A percentile compares a stretch with the other conserved stretches of the same genome.
phyloP scores from a whole-genome alignment of 2,888 invertebrate genomes.

The Pollenia angustigena region DNA sequence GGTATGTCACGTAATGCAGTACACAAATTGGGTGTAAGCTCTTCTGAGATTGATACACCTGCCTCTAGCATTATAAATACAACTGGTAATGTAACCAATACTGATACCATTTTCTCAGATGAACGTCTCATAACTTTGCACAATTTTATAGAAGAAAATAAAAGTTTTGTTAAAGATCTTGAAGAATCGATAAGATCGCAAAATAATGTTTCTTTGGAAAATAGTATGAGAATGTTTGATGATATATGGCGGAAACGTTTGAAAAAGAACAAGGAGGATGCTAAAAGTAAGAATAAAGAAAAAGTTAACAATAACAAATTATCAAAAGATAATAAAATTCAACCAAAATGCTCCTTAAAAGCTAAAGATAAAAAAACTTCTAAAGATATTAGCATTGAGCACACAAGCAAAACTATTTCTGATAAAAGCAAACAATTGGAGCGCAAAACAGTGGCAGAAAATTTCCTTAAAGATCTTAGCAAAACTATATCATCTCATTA shows the following conservation, averaged over 20 bases:
- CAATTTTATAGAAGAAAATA: slow-evolving; percentile 82
- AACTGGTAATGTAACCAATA: slow-evolving; percentile 79
- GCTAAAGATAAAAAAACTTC: neutral
- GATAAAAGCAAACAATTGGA: neutral
- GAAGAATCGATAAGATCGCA: slow-evolving; percentile 79
- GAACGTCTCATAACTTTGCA: slow-evolving; percentile 79
- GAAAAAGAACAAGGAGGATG: slow-evolving; percentile 15
- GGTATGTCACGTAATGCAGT: slow-evolving; percentile 85
- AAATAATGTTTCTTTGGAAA: slow-evolving; percentile 75
- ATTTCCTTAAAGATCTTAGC: neutral
- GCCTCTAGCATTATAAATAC: slow-evolving; percentile 84
- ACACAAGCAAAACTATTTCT: neutral
- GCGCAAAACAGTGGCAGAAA: neutral
- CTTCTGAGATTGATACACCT: slow-evolving; percentile 85
- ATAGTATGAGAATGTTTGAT: slow-evolving; percentile 76
- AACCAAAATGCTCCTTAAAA: neutral
- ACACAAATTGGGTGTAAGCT: slow-evolving; percentile 84
- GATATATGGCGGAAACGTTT: slow-evolving; percentile 79
- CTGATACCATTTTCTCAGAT: slow-evolving; percentile 71
- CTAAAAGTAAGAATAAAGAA: slow-evolving; percentile 23
- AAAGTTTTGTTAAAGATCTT: slow-evolving; percentile 81
- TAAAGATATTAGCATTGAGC: neutral
- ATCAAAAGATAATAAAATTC: neutral
- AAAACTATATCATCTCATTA: slow-evolving; percentile 42
- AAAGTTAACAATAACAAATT: slow-evolving; percentile 17